A percentile compares a stretch with the other conserved stretches of the same genome.
These are phyloP conservation scores for Xenotilapia longispinis DNA, from an alignment of 2,113 vertebrate species.

Conservation along the genomic window DNA sequence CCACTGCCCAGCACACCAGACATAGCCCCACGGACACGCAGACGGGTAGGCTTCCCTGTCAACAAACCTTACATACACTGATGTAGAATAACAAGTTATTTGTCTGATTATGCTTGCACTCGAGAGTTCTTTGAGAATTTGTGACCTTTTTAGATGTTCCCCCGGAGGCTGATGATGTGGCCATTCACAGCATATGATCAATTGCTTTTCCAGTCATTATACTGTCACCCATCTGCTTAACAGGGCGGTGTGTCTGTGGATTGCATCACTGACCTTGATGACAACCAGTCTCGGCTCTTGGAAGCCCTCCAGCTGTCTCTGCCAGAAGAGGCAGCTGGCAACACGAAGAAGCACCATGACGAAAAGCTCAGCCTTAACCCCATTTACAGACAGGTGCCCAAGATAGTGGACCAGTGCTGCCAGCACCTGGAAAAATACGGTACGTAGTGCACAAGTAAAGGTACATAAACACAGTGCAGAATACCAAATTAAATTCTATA, in stretches of 20 bases:
- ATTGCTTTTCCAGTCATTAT: neutral
- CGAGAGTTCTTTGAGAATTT: neutral
- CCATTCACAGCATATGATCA: neutral
- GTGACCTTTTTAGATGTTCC: neutral
- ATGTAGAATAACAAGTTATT: neutral
- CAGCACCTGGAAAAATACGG: slow-evolving; percentile 94
- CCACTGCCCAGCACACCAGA: slow-evolving; percentile 80
- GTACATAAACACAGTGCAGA: neutral
- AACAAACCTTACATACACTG: neutral
- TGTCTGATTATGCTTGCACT: neutral
- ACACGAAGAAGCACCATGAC: slow-evolving; percentile 87
- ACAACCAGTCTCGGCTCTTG: slow-evolving; percentile 89
- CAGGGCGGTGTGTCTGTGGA: slow-evolving; percentile 98
- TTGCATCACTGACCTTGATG: slow-evolving; percentile 96
- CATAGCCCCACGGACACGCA: slow-evolving; percentile 76
- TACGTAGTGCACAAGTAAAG: slow-evolving; percentile 46
- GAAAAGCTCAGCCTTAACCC: slow-evolving; percentile 96
- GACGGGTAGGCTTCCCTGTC: slow-evolving; percentile 76
- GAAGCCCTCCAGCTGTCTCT: slow-evolving; percentile 96
- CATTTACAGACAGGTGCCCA: slow-evolving; percentile 94
- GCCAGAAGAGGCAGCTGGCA: slow-evolving; percentile 83
- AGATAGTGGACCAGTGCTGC: slow-evolving; percentile 93
- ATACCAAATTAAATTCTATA: neutral
- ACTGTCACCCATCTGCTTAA: slow-evolving; percentile 14
- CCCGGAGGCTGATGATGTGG: neutral